These are phyloP conservation scores for Bergia puertoricense DNA, from an alignment of 92 coral and sea anemone species.

Conservation along the genomic window DNA sequence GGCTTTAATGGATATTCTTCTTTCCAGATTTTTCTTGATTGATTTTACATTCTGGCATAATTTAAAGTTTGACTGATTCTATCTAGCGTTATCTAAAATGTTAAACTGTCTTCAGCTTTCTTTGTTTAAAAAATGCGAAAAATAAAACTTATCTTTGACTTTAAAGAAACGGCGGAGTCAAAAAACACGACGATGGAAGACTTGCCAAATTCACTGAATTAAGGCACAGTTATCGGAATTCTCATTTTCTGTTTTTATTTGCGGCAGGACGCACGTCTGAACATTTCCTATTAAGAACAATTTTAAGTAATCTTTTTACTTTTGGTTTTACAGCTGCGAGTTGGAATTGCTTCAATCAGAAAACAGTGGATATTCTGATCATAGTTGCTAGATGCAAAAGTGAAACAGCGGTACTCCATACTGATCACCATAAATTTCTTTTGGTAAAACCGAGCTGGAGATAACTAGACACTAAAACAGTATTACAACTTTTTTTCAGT, in stretches of 20 bases:
- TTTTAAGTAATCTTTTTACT: conserved; percentile 14
- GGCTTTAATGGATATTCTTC: background rate
- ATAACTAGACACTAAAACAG: background rate
- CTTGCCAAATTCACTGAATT: conserved; percentile 3
- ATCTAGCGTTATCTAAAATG: conserved; percentile 1
- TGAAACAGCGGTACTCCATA: background rate
- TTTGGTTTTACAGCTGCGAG: conserved; percentile 12
- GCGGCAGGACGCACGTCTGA: conserved; percentile 16
- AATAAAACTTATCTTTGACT: background rate
- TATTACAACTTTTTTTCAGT: background rate
- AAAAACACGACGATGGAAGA: conserved; percentile 4
- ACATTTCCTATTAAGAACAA: conserved; percentile 5
- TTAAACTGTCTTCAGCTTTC: conserved; percentile 8
- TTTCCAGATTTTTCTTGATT: background rate
- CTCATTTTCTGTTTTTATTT: background rate
- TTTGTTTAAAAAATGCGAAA: background rate
- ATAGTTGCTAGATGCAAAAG: background rate
- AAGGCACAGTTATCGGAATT: background rate
- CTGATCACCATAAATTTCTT: background rate
- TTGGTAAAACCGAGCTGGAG: conserved; percentile 15
- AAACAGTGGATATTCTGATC: background rate
- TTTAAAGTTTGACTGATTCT: background rate
- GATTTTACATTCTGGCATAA: background rate
- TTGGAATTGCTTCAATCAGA: conserved; percentile 16
- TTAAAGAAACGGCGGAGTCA: background rate